Conservation (phyloP, 2,113 vertebrate genomes). For the Tyto alba region DNA sequence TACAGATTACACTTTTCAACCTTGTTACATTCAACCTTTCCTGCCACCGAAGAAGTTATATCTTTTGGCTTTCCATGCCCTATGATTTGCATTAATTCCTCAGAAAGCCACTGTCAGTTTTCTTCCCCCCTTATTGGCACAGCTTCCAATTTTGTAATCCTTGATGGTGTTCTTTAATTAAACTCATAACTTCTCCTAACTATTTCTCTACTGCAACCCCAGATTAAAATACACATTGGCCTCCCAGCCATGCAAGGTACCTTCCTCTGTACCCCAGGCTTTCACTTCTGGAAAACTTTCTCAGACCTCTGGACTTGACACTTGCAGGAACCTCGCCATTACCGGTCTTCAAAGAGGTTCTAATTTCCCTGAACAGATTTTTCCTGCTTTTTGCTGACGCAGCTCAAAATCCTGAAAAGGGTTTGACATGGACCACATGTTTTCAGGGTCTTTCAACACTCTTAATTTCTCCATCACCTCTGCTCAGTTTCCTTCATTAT, state of each 20-base stretch:
- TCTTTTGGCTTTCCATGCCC: conserved; percentile 2
- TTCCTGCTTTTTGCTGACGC: background rate
- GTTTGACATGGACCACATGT: background rate
- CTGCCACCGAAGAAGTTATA: conserved; percentile 26
- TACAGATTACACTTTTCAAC: background rate
- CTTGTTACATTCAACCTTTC: background rate
- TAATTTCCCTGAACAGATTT: conserved; percentile 9
- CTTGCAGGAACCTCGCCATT: background rate
- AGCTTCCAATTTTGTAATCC: background rate
- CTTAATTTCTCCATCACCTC: conserved; percentile 35
- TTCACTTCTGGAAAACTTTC: background rate
- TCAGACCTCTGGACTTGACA: background rate
- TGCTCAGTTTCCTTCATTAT: conserved; percentile 32
- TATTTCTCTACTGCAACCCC: background rate
- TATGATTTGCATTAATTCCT: conserved; percentile 16
- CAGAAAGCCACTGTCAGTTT: conserved; percentile 5
- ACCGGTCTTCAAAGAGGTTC: background rate
- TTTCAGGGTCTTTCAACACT: conserved; percentile 3
- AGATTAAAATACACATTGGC: background rate
- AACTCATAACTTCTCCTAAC: conserved; percentile 15
- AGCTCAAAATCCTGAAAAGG: background rate
- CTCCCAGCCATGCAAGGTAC: background rate
- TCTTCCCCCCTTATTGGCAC: background rate
- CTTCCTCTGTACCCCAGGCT: background rate
- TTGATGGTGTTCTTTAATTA: conserved; percentile 44